A percentile compares a stretch with the other conserved stretches of the same genome.
These are phyloP conservation scores for Halesus radiatus DNA, from an alignment of 1,140 invertebrate genomes.

Conservation along the genomic window DNA sequence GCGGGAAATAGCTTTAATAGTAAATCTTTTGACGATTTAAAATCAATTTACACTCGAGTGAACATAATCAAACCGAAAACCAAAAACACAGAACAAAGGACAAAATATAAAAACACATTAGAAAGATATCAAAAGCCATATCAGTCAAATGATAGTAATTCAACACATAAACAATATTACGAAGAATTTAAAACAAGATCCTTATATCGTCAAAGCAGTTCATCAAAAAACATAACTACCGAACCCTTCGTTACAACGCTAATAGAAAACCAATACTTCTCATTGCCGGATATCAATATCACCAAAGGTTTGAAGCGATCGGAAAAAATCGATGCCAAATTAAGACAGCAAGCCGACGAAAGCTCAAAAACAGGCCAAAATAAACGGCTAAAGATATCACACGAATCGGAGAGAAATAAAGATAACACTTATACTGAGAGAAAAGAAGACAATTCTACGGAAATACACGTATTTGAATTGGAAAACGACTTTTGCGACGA, in stretches of 20 bases:
- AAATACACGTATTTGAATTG: slow-evolving; percentile 46
- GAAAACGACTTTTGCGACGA: slow-evolving; percentile 32
- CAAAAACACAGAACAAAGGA: slow-evolving; percentile 41
- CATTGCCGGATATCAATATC: slow-evolving; percentile 77
- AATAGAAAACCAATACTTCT: slow-evolving; percentile 77
- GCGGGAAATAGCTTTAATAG: slow-evolving; percentile 49
- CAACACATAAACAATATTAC: slow-evolving; percentile 40
- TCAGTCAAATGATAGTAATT: slow-evolving; percentile 11
- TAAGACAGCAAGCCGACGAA: slow-evolving; percentile 69
- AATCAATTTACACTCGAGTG: slow-evolving; percentile 53
- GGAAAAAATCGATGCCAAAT: slow-evolving; percentile 76
- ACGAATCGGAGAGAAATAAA: background rate
- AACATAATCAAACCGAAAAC: slow-evolving; percentile 49
- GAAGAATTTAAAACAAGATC: slow-evolving; percentile 54
- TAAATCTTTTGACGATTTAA: slow-evolving; percentile 54
- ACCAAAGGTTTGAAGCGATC: slow-evolving; percentile 76
- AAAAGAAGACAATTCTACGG: slow-evolving; percentile 33
- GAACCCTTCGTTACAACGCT: slow-evolving; percentile 70
- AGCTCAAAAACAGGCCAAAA: slow-evolving; percentile 58
- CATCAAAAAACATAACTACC: slow-evolving; percentile 68
- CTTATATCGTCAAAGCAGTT: slow-evolving; percentile 60
- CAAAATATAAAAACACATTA: slow-evolving; percentile 43
- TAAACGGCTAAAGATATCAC: slow-evolving; percentile 56
- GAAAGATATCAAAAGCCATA: slow-evolving; percentile 51
- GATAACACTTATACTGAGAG: background rate